Evolutionary conservation across 2,888 invertebrate species (phyloP).

Genomic region (Augiades crinisus): DNA sequence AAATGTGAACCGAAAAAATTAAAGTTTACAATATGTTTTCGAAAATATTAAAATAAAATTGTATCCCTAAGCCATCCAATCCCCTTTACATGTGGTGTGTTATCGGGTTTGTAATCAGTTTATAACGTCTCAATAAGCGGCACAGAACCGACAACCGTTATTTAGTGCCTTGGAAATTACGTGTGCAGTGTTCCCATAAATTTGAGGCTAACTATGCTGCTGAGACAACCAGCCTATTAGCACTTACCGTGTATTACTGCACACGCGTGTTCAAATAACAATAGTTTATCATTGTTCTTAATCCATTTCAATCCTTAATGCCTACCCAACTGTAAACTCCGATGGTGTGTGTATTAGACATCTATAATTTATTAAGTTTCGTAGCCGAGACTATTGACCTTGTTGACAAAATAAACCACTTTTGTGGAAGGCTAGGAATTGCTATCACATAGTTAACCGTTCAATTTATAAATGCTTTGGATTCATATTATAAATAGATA

Average conservation of each 20-base stretch:
- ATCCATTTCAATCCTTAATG: background rate
- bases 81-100: constrained; percentile 59
- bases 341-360: too few relatives aligned
- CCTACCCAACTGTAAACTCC: too few relatives aligned
- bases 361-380: too few relatives aligned
- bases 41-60: too few relatives aligned
- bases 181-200: constrained; percentile 40
- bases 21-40: too few relatives aligned
- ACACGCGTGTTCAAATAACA: constrained; percentile 3
- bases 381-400: too few relatives aligned
- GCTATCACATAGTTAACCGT: too few relatives aligned
- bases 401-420: too few relatives aligned
- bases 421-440: too few relatives aligned
- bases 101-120: constrained; percentile 67
- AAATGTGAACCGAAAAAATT: too few relatives aligned
- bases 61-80: constrained; percentile 35
- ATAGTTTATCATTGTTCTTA: background rate
- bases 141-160: constrained; percentile 57
- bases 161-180: constrained; percentile 65
- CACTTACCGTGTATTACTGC: constrained; percentile 19
- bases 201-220: constrained; percentile 43
- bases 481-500: too few relatives aligned
- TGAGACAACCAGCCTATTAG: constrained; percentile 55
- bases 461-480: too few relatives aligned
- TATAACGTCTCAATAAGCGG: constrained; percentile 69